A percentile compares a stretch with the other conserved stretches of the same genome.
These are phyloP conservation scores for Gymnosoma rotundatum DNA, from an alignment of 2,888 invertebrate genomes.

Conservation along the genomic window DNA sequence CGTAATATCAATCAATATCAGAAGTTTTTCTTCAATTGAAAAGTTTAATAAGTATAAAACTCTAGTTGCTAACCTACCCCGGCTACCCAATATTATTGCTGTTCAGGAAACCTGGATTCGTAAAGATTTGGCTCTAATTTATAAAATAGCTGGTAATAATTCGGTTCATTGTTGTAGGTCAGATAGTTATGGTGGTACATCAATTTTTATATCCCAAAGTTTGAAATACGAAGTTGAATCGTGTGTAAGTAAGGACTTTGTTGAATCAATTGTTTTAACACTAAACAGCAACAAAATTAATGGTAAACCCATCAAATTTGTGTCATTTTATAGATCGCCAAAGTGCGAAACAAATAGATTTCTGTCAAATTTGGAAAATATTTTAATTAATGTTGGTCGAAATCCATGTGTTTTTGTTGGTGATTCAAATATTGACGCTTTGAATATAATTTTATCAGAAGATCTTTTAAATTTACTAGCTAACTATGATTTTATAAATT, in stretches of 20 bases:
- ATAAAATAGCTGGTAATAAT: neutral
- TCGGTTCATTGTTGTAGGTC: constrained; percentile 1
- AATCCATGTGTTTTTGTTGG: neutral
- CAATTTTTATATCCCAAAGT: neutral
- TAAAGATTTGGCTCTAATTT: neutral
- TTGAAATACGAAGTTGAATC: neutral
- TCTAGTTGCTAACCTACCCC: neutral
- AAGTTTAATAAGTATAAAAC: neutral
- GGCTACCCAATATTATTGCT: constrained; percentile 2
- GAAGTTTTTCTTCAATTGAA: constrained; percentile 10
- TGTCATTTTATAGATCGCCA: no score
- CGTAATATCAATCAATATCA: neutral
- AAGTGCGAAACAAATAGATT: no score
- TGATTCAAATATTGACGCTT: neutral
- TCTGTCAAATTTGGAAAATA: no score
- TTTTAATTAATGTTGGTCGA: no score
- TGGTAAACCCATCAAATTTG: no score
- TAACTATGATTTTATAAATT: no score
- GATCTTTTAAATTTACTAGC: no score
- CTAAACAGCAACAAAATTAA: neutral
- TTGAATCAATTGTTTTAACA: neutral
- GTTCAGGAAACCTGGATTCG: neutral
- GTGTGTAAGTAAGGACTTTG: neutral
- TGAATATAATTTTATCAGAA: neutral
- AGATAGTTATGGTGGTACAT: constrained; percentile 3